Percentiles rank a stretch among this genome's conserved stretches.
phyloP scores from a whole-genome alignment of 2,113 vertebrate species.

The Malurus cyaneus region DNA sequence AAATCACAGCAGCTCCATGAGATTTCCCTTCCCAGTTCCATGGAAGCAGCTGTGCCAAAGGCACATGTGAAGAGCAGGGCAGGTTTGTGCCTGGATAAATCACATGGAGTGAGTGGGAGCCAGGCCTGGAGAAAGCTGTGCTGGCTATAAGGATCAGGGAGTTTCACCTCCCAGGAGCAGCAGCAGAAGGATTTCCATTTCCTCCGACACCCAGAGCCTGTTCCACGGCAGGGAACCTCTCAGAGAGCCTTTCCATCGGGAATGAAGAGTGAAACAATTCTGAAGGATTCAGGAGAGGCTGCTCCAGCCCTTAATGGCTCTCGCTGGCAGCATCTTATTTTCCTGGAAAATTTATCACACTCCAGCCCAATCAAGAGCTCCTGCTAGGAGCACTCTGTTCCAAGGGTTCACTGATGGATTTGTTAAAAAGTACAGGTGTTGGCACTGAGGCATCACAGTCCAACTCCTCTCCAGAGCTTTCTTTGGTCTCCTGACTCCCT shows the following conservation, averaged over 20 bases:
- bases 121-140: not conserved
- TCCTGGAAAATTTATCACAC: not conserved
- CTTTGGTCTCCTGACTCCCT: not conserved
- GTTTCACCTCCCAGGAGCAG: not conserved
- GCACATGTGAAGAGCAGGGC: rapidly evolving
- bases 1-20: not conserved
- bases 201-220: not conserved
- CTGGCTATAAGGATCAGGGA: not conserved
- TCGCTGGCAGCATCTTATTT: slow-evolving; percentile 7
- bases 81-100: not conserved
- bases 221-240: not conserved
- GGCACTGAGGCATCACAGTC: not conserved
- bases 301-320: slow-evolving; percentile 1
- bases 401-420: not conserved
- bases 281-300: not conserved
- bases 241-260: not conserved
- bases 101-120: not conserved
- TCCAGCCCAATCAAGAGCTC: not conserved
- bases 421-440: not conserved
- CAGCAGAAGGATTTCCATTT: not conserved
- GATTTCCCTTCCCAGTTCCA: not conserved
- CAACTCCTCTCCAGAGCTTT: not conserved
- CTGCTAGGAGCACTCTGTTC: not conserved
- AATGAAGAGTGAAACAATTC: not conserved
- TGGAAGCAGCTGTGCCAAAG: not conserved